Base-by-base conservation (phyloP, 2,888 invertebrate genomes). In the Ornithoptera priamus region DNA sequence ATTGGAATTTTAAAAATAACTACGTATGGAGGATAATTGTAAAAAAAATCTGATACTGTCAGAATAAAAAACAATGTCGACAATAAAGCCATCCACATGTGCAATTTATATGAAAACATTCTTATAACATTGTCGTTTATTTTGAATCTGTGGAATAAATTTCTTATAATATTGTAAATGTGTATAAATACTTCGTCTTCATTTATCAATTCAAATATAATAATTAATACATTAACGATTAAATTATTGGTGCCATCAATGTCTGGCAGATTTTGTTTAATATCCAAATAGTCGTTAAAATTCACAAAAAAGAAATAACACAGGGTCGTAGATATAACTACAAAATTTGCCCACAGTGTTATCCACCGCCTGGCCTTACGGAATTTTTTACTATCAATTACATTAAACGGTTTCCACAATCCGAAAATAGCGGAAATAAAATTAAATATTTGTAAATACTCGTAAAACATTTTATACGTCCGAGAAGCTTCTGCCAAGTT, bases 1-100 rank as follows among this genome's bases (percentile, higher is more conserved):
- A 77, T 75, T 2, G 86, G 87, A 59, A 85, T 79, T 73, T 79
- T 80, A 63, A 82, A 75, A 7, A 85, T 6, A 64, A 84, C 68
- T 15, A 77, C 72, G 60, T 73, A 80, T 0, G 85, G 81, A 15
- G 80, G 77, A 58, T 74, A 60, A 10, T 66, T 72, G 22, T 72
- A 71, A 7, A 79, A 0, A 22, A 84, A 71, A 76, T 86, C 87
- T 62, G 81, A 42, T 22, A 77, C 67, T 46, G 82, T 77, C 6
- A 77, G 65, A 8, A 74, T 59, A 0, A 78, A 18, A 62, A 80
- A 81, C 20, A 78, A 53, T 1, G 73, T 3, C 39, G 72, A 69
- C 0, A 78, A 72, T 20, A 78, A 61, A 7, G 67, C 73, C 67
- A 82, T 76, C 80, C 80, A 84, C 3, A 80, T 53, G 63, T 80